phyloP scores from a whole-genome alignment of 2,888 invertebrate genomes.

The Willowsia nigromaculata region DNA sequence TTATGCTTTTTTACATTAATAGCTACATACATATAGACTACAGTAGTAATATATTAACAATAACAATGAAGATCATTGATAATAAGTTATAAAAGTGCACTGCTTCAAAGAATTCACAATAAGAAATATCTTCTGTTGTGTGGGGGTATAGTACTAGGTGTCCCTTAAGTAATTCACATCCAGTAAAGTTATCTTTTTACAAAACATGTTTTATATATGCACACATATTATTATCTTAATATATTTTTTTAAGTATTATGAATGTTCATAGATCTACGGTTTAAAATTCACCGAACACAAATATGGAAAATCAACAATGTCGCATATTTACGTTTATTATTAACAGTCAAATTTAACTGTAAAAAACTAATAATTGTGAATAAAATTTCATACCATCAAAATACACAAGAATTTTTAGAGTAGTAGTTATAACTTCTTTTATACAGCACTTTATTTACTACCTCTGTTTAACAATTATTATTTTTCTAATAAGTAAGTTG shows the following conservation, averaged over 20 bases:
- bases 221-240: neutral
- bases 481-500: neutral
- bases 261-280: constrained; percentile 4
- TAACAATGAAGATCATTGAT: constrained; percentile 52
- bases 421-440: neutral
- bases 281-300: constrained; percentile 51
- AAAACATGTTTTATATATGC: constrained; percentile 11
- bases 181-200: constrained; percentile 19
- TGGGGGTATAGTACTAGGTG: neutral
- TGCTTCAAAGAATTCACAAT: constrained; percentile 53
- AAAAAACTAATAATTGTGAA: neutral
- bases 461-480: neutral
- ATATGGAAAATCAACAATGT: constrained; percentile 35
- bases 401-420: neutral
- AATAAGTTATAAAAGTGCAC: constrained; percentile 64
- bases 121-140: constrained; percentile 32
- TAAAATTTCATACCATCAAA: neutral
- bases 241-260: constrained; percentile 11
- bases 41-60: neutral
- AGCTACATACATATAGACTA: neutral
- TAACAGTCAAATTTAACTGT: neutral
- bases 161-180: neutral
- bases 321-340: neutral
- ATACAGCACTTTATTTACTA: neutral
- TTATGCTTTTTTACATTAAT: neutral